Evolutionary conservation across 2,888 invertebrate species (phyloP).

Genomic region (Epistrophe eligans): DNA sequence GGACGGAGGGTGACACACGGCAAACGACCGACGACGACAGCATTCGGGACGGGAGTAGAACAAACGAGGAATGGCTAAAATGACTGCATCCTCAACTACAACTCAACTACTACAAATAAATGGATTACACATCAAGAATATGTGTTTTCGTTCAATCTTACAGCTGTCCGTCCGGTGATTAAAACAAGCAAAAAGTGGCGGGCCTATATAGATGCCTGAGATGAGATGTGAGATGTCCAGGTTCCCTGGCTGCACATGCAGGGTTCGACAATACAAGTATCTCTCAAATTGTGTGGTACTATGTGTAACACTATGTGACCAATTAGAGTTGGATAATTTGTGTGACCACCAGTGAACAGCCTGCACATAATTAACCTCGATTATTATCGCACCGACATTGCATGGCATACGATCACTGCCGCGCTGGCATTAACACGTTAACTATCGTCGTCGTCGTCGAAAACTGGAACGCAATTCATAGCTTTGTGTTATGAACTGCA

Average conservation of each 20-base stretch:
- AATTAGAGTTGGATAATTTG: slow-evolving; percentile 74
- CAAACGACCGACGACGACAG: too few relatives aligned
- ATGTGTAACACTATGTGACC: slow-evolving; percentile 69
- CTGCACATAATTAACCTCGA: slow-evolving; percentile 66
- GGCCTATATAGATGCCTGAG: slow-evolving; percentile 29
- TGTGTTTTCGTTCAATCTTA: slow-evolving; percentile 67
- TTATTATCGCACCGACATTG: slow-evolving; percentile 42
- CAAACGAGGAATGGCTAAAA: slow-evolving; percentile 30
- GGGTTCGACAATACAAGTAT: slow-evolving; percentile 19
- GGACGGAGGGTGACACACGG: background rate
- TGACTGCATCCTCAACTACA: slow-evolving; percentile 44
- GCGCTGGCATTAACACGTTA: slow-evolving; percentile 49
- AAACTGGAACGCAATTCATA: slow-evolving; percentile 50
- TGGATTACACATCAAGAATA: slow-evolving; percentile 66
- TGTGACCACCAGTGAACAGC: slow-evolving; percentile 69
- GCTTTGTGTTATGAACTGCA: background rate
- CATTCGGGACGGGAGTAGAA: background rate
- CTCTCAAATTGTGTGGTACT: slow-evolving; percentile 50
- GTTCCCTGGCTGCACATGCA: background rate
- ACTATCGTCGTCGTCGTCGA: background rate
- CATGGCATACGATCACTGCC: slow-evolving; percentile 7
- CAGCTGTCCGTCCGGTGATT: slow-evolving; percentile 22
- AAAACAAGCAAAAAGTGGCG: slow-evolving; percentile 32
- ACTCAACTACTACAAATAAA: slow-evolving; percentile 65
- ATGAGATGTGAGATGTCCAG: slow-evolving; percentile 37